Percentiles rank a stretch among this genome's conserved stretches.
Evolutionary conservation across 2,113 vertebrate species (phyloP).

Genomic region (Gopherus evgoodei): DNA sequence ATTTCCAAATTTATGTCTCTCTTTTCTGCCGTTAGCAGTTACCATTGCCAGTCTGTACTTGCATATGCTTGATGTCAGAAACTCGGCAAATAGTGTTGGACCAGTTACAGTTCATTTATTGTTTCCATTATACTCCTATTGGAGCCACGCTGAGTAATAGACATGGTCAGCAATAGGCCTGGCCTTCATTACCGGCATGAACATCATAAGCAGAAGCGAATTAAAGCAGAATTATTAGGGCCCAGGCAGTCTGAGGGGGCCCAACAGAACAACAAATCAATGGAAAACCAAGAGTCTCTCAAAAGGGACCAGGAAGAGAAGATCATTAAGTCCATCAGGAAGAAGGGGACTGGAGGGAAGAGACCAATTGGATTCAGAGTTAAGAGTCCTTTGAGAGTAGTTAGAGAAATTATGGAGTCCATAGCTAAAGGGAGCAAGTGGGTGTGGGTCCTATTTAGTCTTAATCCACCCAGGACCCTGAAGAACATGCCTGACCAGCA

Average conservation of each 20-base stretch:
- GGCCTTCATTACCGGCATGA: background rate
- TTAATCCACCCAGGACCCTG: background rate
- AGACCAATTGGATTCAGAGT: background rate
- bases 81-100: conserved; percentile 1
- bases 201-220: background rate
- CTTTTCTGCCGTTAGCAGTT: conserved; percentile 11
- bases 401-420: background rate
- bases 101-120: background rate
- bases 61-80: background rate
- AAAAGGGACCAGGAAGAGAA: background rate
- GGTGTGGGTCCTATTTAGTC: background rate
- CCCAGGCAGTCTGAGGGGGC: background rate
- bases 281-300: background rate
- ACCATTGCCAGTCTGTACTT: background rate
- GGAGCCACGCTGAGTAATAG: background rate
- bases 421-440: background rate
- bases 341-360: background rate
- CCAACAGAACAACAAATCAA: background rate
- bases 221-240: background rate
- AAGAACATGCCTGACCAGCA: background rate
- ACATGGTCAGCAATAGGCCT: background rate
- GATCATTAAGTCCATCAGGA: background rate
- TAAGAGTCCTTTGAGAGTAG: background rate
- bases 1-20: conserved; percentile 29
- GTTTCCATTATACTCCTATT: background rate